Evolutionary conservation across 2,797 vertebrate species (phyloP).

Genomic region (Chelmon rostratus): DNA sequence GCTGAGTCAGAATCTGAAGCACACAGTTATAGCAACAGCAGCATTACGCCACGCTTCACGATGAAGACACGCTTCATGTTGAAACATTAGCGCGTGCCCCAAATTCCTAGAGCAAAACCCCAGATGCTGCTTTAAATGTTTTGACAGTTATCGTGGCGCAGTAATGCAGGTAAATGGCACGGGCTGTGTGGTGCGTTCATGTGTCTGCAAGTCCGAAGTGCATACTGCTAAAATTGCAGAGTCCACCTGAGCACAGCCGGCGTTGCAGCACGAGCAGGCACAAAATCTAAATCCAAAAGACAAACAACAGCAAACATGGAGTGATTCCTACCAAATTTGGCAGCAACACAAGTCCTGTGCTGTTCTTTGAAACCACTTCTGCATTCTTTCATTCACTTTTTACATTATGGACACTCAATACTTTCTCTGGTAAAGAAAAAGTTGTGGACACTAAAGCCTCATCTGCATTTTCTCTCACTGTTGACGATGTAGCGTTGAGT

Average conservation of each 20-base stretch:
- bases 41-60: no score
- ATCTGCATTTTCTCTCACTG: not conserved
- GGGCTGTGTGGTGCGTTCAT: not conserved
- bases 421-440: not conserved
- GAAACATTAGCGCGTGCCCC: not conserved
- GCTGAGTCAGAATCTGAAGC: not conserved
- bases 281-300: no score
- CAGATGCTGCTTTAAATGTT: not conserved
- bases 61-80: not conserved
- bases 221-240: no score
- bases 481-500: not conserved
- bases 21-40: not conserved
- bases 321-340: no score
- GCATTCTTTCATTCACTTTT: not conserved
- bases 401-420: not conserved
- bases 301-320: not conserved
- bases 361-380: not conserved
- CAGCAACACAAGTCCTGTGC: no score
- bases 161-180: not conserved
- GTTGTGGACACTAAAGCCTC: not conserved
- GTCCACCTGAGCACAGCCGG: no score
- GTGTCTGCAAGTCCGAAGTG: no score
- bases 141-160: not conserved
- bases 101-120: not conserved
- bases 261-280: no score